A percentile compares a stretch with the other conserved stretches of the same genome.
Evolutionary conservation across 2,113 vertebrate species (phyloP).

Genomic region (Petromus typicus): DNA sequence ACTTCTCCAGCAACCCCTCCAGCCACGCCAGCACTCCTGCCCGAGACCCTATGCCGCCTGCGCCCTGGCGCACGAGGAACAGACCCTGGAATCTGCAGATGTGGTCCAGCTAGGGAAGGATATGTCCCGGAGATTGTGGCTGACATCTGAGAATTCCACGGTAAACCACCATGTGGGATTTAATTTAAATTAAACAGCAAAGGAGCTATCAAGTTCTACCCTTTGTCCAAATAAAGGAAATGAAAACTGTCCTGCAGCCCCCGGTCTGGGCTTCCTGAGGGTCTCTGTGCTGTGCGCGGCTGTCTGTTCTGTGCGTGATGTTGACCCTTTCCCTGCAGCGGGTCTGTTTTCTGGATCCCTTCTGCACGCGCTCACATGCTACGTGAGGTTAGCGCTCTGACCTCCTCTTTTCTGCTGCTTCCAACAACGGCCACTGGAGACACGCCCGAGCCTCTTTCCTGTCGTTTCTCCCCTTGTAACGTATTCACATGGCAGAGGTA

Average conservation of each 20-base stretch:
- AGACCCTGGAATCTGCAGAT: neutral
- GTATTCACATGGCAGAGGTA: neutral
- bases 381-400: neutral
- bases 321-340: neutral
- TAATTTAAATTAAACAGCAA: constrained; percentile 43
- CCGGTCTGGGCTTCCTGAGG: neutral
- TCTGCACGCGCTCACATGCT: neutral
- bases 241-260: neutral
- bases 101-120: constrained; percentile 20
- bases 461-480: neutral
- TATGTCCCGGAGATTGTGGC: neutral
- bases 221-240: constrained; percentile 11
- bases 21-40: neutral
- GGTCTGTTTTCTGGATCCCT: neutral
- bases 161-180: constrained; percentile 30
- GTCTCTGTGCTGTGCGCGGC: constrained; percentile 16
- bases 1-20: neutral
- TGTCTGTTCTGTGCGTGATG: neutral
- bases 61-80: neutral
- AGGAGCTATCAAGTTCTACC: neutral
- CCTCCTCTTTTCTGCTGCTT: neutral
- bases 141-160: constrained; percentile 31
- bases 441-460: neutral
- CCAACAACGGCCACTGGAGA: neutral
- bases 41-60: neutral